Base-by-base conservation (phyloP, 2,888 invertebrate genomes). In the Apocheima hispidaria region DNA sequence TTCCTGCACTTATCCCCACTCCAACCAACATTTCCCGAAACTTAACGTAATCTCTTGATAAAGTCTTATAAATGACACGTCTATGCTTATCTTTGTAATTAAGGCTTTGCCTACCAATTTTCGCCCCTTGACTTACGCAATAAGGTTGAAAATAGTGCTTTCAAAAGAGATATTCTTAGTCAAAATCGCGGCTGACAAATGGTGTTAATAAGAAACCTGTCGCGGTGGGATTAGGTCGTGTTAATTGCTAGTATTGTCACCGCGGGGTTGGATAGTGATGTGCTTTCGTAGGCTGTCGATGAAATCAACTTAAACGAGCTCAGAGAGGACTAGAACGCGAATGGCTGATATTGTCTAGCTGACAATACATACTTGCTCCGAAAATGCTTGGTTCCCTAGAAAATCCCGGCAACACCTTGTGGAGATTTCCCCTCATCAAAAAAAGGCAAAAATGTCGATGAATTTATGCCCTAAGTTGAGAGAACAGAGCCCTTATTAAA, bases 121-220 rank as follows among this genome's bases (percentile, higher is more conserved):
- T 54, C 9, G 21, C 20, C n/a, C 10, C 35, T 50, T 9, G 2
- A 0, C 12, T n/a, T 10, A 12, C 12, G 1, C 0, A 6, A 46
- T 52, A 61, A 40, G 40, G 38, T 56, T 35, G 12, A 46, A 26
- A 20, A 21, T 50, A 30, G 26, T 44, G 72, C 72, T 70, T 18
- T 2, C 74, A 75, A 77, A 73, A 76, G 73, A 68, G 18, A 41
- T 36, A 26, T 26, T 41, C 33, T 35, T 70, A 59, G 46, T 69
- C 73, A 81, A 65, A 65, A 62, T 66, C 58, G 62, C 60, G 56
- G 60, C 65, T 86, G 89, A 92, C 90, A 91, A 92, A 92, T 92
- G 90, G 88, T 77, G 84, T 86, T 90, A 92, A 89, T 91, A 92
- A 92, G 91, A 91, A 92, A 90, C 90, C 88, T 91, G 92, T 90